phyloP scores from a whole-genome alignment of 2,797 vertebrate species.

The Adrianichthys oophorus region DNA sequence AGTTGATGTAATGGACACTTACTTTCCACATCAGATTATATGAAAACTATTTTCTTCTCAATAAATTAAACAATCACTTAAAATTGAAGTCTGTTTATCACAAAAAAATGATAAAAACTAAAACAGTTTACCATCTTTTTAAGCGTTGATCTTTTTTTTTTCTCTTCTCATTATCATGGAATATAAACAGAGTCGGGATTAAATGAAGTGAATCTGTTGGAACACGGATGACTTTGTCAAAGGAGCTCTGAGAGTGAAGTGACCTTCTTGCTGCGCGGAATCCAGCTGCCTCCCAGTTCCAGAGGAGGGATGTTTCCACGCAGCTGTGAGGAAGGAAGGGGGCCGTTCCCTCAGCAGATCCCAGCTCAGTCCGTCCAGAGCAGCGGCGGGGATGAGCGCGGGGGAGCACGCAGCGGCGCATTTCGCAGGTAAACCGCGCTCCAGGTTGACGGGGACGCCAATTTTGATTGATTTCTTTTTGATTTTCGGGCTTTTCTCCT shows the following conservation, averaged over 20 bases:
- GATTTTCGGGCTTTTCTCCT: too few species aligned
- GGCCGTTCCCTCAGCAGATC: conserved; percentile 63
- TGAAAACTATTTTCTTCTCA: too few species aligned
- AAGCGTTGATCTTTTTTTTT: too few species aligned
- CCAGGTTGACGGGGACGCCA: neutral
- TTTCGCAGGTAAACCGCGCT: conserved; percentile 66
- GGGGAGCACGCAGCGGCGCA: conserved; percentile 47
- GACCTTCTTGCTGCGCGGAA: conserved; percentile 48
- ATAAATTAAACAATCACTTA: too few species aligned
- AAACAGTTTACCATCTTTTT: too few species aligned
- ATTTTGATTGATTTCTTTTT: neutral
- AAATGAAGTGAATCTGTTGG: neutral
- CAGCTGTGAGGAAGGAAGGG: conserved; percentile 31
- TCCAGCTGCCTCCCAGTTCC: conserved; percentile 55
- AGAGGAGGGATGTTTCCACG: conserved; percentile 48
- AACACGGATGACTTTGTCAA: neutral
- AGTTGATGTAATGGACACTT: too few species aligned
- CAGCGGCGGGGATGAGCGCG: conserved; percentile 60
- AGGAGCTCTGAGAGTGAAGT: conserved; percentile 12
- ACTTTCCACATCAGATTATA: too few species aligned
- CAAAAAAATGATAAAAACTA: too few species aligned
- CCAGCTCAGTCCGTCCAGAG: conserved; percentile 60
- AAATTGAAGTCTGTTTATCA: too few species aligned
- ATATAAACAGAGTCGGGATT: too few species aligned
- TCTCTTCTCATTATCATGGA: too few species aligned